A percentile compares a stretch with the other conserved stretches of the same genome.
Evolutionary conservation across 2,797 vertebrate genomes (phyloP).

Genomic region (Pygocentrus nattereri): DNA sequence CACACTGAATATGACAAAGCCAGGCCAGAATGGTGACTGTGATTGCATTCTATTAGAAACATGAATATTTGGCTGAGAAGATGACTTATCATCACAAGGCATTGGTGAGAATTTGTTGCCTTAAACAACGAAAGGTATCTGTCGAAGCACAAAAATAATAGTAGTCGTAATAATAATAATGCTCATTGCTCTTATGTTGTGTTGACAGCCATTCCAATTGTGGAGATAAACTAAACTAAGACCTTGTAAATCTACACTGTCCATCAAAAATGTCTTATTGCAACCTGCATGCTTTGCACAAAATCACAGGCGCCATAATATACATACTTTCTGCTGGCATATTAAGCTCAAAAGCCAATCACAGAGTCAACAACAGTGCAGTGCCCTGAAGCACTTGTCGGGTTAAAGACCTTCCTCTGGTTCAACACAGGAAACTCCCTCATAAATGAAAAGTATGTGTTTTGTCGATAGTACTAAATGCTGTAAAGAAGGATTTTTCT

Average conservation of each 20-base stretch:
- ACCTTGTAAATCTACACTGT: not conserved
- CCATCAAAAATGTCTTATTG: not conserved
- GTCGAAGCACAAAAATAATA: not conserved
- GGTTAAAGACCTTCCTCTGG: not conserved
- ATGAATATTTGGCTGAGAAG: not conserved
- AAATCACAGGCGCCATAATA: not conserved
- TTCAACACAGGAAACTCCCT: not conserved
- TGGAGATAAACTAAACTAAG: not conserved
- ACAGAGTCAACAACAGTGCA: slow-evolving; percentile 1
- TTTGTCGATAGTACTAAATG: not conserved
- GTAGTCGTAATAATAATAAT: not conserved
- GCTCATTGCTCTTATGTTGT: not conserved
- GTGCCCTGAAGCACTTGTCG: not conserved
- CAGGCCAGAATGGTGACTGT: not conserved
- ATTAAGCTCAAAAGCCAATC: not conserved
- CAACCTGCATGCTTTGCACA: not conserved
- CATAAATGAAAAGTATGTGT: not conserved
- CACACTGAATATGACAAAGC: slow-evolving; percentile 1
- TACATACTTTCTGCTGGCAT: no score
- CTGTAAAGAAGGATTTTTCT: no score
- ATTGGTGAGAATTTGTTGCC: not conserved
- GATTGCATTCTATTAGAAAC: not conserved
- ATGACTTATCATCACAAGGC: not conserved
- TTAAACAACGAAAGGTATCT: not conserved
- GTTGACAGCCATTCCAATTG: not conserved